phyloP scores from a whole-genome alignment of 2,888 invertebrate species.

The Capitulum mitella region DNA sequence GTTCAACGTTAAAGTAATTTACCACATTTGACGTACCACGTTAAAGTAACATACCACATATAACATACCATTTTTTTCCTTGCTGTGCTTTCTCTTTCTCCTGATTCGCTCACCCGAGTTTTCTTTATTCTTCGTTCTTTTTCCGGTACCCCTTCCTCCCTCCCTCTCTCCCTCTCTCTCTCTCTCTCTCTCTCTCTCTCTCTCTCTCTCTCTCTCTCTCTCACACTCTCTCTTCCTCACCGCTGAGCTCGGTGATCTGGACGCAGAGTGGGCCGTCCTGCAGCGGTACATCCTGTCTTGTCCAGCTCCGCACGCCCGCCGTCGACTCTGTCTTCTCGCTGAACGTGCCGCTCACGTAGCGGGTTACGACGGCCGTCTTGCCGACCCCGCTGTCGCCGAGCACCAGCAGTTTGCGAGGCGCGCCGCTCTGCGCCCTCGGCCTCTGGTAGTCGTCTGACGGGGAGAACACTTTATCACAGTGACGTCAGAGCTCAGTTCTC shows the following conservation, averaged over 20 bases:
- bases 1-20: neutral
- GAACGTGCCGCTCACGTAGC: neutral
- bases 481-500: neutral
- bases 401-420: neutral
- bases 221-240: neutral
- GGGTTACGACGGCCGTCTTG: neutral
- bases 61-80: neutral
- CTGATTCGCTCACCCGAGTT: neutral
- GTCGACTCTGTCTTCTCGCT: neutral
- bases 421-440: neutral
- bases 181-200: neutral
- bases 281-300: neutral
- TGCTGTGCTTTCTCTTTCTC: neutral
- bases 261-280: neutral
- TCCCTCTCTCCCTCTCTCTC: neutral
- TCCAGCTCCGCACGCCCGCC: neutral
- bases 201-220: neutral
- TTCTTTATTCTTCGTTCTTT: neutral
- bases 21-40: neutral
- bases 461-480: too few relatives aligned
- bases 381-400: neutral
- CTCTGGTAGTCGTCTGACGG: neutral
- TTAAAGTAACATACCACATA: neutral
- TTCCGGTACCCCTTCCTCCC: neutral
- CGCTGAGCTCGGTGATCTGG: neutral